A percentile compares a stretch with the other conserved stretches of the same genome.
Evolutionary conservation across 2,797 vertebrate species (phyloP).

Genomic region (Tauraco hartlaubi): DNA sequence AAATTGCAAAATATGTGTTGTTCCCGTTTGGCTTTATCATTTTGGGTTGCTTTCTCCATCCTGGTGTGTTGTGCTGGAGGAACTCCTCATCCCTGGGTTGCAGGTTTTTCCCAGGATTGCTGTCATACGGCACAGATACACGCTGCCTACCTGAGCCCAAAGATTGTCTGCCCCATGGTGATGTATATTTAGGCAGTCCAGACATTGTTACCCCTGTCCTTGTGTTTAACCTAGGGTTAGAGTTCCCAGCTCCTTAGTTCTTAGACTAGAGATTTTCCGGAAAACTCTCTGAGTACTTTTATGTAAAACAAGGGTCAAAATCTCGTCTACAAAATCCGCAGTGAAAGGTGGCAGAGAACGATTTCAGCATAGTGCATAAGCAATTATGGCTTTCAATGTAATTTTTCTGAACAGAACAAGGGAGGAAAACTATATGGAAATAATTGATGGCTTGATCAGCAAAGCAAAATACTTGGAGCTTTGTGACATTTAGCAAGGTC

Average conservation of each 20-base stretch:
- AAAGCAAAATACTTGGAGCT: not conserved
- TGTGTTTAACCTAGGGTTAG: not conserved
- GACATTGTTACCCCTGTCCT: not conserved
- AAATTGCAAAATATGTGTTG: not conserved
- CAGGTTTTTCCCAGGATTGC: not conserved
- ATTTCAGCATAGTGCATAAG: not conserved
- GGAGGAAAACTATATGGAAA: not conserved
- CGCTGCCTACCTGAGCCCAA: not conserved
- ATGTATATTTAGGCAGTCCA: not conserved
- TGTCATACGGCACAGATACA: not conserved
- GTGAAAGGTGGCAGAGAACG: fast-evolving
- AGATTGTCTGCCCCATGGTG: fast-evolving
- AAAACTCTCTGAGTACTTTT: not conserved
- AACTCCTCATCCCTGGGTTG: not conserved
- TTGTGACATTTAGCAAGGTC: constrained; percentile 29
- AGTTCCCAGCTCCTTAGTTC: not conserved
- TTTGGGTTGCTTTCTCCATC: not conserved
- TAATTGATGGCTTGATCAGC: not conserved
- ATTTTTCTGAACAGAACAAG: not conserved
- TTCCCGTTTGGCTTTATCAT: not conserved
- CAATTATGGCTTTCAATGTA: not conserved
- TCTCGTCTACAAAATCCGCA: not conserved
- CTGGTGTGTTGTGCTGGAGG: not conserved
- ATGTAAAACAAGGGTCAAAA: not conserved
- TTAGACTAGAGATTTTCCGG: not conserved